A percentile compares a stretch with the other conserved stretches of the same genome.
Evolutionary conservation across 2,113 vertebrate species (phyloP).

Genomic region (Embiotoca jacksoni): DNA sequence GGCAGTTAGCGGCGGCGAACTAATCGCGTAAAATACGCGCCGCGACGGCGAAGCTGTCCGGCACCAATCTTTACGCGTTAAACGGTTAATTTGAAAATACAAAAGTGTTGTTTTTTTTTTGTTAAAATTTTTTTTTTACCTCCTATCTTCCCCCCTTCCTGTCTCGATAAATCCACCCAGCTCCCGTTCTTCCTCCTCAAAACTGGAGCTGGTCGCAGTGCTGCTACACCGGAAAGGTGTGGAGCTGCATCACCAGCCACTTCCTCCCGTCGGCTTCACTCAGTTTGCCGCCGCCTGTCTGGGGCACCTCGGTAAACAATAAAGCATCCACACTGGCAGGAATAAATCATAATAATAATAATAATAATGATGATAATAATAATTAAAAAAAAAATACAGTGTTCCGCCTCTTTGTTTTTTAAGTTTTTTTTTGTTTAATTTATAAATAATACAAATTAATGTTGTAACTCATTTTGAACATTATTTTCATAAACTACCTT

Average conservation of each 20-base stretch:
- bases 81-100: not conserved
- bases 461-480: not conserved
- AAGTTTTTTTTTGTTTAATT: not conserved
- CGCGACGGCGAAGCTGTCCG: not conserved
- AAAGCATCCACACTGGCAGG: not conserved
- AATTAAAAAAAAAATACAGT: too few species aligned
- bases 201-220: conserved; percentile 73
- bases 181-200: conserved; percentile 73
- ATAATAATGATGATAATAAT: too few species aligned
- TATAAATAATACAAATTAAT: not conserved
- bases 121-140: conserved; percentile 50
- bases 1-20: conserved; percentile 58
- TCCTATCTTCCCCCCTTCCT: conserved; percentile 45
- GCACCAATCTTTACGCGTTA: not conserved
- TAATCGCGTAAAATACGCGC: conserved; percentile 16
- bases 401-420: not conserved
- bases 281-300: conserved; percentile 41
- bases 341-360: not conserved
- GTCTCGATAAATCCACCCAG: conserved; percentile 56
- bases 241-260: conserved; percentile 81
- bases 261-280: conserved; percentile 77
- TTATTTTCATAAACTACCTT: too few species aligned
- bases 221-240: conserved; percentile 87
- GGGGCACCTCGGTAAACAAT: conserved; percentile 4
- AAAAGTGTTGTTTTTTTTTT: too few species aligned